A percentile compares a stretch with the other conserved stretches of the same genome.
These are phyloP conservation scores for Pica pica DNA, from an alignment of 2,113 vertebrate species.

Conservation along the genomic window DNA sequence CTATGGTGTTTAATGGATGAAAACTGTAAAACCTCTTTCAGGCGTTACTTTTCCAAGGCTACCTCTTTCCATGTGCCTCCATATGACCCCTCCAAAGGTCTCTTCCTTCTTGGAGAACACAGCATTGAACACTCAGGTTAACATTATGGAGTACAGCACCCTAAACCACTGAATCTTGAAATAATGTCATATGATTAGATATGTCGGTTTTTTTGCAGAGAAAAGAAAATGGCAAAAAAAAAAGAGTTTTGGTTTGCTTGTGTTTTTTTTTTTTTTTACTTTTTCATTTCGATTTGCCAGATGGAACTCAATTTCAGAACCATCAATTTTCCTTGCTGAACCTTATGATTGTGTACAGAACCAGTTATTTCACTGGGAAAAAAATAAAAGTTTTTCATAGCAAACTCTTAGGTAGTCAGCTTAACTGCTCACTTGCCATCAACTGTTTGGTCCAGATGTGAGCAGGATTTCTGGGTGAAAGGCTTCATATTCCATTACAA, in stretches of 20 bases:
- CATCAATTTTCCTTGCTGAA: background rate
- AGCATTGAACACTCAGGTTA: background rate
- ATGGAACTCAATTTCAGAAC: background rate
- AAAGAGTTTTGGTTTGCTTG: rapidly evolving
- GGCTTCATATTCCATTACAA: background rate
- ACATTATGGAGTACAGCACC: background rate
- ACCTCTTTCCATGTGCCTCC: background rate
- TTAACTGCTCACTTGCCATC: background rate
- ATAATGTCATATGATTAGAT: background rate
- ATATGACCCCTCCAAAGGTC: background rate
- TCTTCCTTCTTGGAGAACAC: background rate
- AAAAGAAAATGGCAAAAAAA: background rate
- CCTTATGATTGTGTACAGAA: background rate
- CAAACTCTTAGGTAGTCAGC: background rate
- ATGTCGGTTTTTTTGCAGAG: background rate
- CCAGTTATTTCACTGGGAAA: background rate
- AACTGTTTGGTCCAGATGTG: background rate
- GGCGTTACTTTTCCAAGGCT: background rate
- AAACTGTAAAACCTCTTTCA: background rate
- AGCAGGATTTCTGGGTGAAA: background rate
- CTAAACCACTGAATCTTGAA: background rate
- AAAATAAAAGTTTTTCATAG: rapidly evolving
- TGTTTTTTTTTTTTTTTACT: background rate
- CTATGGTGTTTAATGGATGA: background rate
- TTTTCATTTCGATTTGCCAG: background rate